These are phyloP conservation scores for Glareola pratincola DNA, from an alignment of 2,113 vertebrate genomes.

Conservation along the genomic window DNA sequence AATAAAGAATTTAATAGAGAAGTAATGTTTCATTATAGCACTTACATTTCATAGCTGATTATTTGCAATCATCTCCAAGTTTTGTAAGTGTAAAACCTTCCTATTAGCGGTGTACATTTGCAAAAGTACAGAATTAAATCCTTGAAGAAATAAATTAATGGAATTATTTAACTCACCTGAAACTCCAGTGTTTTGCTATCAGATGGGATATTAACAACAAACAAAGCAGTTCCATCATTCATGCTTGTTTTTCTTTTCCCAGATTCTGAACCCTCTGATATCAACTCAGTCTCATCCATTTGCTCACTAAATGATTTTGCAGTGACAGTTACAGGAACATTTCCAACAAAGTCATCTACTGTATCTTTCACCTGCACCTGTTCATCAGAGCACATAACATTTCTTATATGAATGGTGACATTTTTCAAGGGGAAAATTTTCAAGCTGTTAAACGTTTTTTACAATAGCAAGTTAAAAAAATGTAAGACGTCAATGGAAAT, in stretches of 20 bases:
- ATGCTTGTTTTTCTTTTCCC: conserved; percentile 15
- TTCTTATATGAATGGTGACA: background rate
- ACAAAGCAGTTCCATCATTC: conserved; percentile 76
- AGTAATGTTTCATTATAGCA: background rate
- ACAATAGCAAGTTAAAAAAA: background rate
- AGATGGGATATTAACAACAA: conserved; percentile 78
- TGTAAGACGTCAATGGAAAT: background rate
- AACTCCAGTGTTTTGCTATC: conserved; percentile 64
- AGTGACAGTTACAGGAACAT: conserved; percentile 65
- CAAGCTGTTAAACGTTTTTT: background rate
- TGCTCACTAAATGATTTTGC: conserved; percentile 17
- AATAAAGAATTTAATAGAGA: background rate
- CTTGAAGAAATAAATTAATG: background rate
- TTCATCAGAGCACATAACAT: background rate
- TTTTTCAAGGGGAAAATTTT: background rate
- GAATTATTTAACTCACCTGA: conserved; percentile 70
- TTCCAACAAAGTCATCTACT: conserved; percentile 61
- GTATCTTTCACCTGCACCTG: conserved; percentile 91
- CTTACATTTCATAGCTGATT: background rate
- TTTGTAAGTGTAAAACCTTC: background rate
- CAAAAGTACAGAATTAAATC: conserved; percentile 18
- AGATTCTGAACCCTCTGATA: background rate
- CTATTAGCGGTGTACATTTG: background rate
- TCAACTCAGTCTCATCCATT: background rate
- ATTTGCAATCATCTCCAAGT: background rate